Base-by-base conservation (phyloP, 2,888 invertebrate genomes). In the Orthosia cruda region DNA sequence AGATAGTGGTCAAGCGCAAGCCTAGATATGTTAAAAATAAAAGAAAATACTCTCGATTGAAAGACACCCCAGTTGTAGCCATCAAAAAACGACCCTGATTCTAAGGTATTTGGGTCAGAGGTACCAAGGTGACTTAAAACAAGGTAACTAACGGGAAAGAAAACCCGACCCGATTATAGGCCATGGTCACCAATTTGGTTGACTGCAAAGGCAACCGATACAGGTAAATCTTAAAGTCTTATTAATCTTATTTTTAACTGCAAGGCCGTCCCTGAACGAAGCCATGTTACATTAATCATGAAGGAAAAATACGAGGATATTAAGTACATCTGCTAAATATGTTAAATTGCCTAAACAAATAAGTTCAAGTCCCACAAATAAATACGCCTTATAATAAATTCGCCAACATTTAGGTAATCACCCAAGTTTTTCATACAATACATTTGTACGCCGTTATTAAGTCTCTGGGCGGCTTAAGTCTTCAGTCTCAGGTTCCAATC, bases 381-480 rank as follows among this genome's bases (percentile, higher is more conserved):
- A n/a, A 62, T 64, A 69, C 18, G 20, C n/a, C 40, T 32, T 59
- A 54, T 71, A 32, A 63, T 57, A 74, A 69, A 74, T 61, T 67
- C 40, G 9, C 72, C 57, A 72, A 57, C 58, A 69, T 64, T 70
- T n/a, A 52, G 18, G 32, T 68, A 69, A 78, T 81, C 62, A 59
- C 52, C 9, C 45, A 71, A 82, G 23, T 58, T 66, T n/a, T 54
- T 45, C 26, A 49, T 61, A 57, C 52, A 45, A 78, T 4, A 78
- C 13, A 75, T 69, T 79, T 61, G 40, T 59, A 18, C 2, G 20
- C n/a, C 18, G 23, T 68, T 76, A 72, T 71, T 78, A 78, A 67
- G 59, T 71, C 32, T 45, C 54, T 74, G 65, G 80, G 59, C 73
- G 66, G 64, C 74, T 84, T 77, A 80, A 32, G 69, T 74, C 70